Evolutionary conservation across 2,797 vertebrate genomes (phyloP).

Genomic region (Cirrhinus mrigala): DNA sequence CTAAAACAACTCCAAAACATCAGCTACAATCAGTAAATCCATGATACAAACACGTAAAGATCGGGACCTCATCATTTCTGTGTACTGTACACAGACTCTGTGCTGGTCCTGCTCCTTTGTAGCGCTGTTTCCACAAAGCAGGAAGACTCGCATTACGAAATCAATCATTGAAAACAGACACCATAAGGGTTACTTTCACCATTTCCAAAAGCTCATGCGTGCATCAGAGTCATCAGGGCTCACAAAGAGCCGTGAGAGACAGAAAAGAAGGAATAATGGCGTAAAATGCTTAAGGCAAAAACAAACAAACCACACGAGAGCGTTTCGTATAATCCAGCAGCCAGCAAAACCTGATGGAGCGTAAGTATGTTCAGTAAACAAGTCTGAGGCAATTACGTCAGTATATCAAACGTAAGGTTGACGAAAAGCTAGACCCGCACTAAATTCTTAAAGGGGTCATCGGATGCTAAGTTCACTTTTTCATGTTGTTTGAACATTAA

Average conservation of each 20-base stretch:
- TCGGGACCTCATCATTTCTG: background rate
- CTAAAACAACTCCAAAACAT: background rate
- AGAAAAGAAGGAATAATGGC: background rate
- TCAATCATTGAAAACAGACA: slow-evolving; percentile 28
- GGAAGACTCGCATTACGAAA: background rate
- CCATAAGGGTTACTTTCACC: background rate
- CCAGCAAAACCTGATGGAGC: background rate
- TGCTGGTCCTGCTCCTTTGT: background rate
- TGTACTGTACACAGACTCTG: background rate
- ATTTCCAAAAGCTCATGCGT: slow-evolving; percentile 17
- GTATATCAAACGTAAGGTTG: background rate
- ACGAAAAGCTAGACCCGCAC: background rate
- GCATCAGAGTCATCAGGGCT: background rate
- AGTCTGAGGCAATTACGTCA: background rate
- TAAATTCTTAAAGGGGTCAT: background rate
- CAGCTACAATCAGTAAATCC: background rate
- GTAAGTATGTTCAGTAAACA: background rate
- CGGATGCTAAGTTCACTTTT: no score
- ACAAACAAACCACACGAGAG: background rate
- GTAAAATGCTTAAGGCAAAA: background rate
- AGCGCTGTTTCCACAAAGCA: background rate
- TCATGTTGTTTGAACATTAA: no score
- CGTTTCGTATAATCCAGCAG: background rate
- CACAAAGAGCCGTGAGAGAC: background rate
- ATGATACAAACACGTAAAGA: background rate